Evolutionary conservation across 92 coral and sea anemone species (phyloP), one percentile per base, ranked within the genome.

Genomic region (Phenganax marumi): DNA sequence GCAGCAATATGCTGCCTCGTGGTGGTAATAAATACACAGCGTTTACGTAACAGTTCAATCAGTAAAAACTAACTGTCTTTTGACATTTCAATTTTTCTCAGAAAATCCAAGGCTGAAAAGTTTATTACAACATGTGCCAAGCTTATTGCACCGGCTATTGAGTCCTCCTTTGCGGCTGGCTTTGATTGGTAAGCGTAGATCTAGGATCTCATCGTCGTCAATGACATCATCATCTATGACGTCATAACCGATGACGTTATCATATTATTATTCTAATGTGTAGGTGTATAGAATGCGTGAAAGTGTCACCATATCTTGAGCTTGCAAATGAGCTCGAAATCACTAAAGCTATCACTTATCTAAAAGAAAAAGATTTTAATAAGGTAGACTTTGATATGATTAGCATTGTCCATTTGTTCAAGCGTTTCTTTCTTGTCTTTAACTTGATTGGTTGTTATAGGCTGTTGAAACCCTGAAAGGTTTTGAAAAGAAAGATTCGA

Each of bases 281-380:
- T 61, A 91, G 97, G 99, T 95, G 98, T 54, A 96, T 96, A 50
- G 99, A 96, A 61, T 92, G 97, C 68, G 99, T 96, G 64, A 96
- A 96, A 81, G 87, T 92, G 12, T 96, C 99, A 19, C 99, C 99
- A 11, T 96, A 96, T 57, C 78, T 96, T 85, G 99, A 96, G 53
- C 90, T 96, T 49, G 99, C 99, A 21, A 96, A 96, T 76, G 99
- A 96, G 68, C 70, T 96, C 60, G 99, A 96, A 82, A 96, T 96
- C 54, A 96, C 99, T 23, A 96, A 96, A 82, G 99, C 99, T 16
- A 88, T 96, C 23, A 93, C 99, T 1, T 96, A 96, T 76, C 91
- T 96, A 48, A 96, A 96, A 52, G 93, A 96, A 85, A 96, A 92
- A 86, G 99, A 96, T 62, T 87, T 96, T 58, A 87, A 91, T 21